Percentiles rank a stretch among this genome's conserved stretches.
Conservation (phyloP, 2,797 vertebrate genomes). For the Enteromius radiatus region DNA sequence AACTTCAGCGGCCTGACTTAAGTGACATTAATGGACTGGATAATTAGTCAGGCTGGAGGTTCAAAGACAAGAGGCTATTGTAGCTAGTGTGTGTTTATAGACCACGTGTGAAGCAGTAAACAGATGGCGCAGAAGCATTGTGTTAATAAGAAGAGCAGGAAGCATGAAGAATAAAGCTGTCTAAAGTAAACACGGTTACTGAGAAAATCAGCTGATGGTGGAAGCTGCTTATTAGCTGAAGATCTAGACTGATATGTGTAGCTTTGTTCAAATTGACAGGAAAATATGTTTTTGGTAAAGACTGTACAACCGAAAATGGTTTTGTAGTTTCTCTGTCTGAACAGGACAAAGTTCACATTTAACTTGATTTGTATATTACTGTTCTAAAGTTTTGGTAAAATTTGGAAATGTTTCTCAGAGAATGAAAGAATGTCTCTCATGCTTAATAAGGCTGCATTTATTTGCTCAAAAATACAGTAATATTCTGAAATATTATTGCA, state of each 20-base stretch:
- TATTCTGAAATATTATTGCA: neutral
- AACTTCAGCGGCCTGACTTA: conserved; percentile 11
- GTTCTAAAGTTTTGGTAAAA: neutral
- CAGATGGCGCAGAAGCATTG: conserved; percentile 46
- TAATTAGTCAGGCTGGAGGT: conserved; percentile 45
- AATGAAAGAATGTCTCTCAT: neutral
- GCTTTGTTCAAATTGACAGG: neutral
- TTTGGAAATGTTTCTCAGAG: neutral
- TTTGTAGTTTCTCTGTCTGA: neutral
- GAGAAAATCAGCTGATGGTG: conserved; percentile 12
- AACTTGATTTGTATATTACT: neutral
- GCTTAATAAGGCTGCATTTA: neutral
- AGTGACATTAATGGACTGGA: conserved; percentile 48
- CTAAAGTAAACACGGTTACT: conserved; percentile 24
- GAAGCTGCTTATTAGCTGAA: neutral
- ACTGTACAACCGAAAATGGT: neutral
- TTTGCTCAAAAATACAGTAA: neutral
- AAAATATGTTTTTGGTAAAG: neutral
- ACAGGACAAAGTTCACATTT: neutral
- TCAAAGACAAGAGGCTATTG: conserved; percentile 28
- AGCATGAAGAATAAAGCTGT: conserved; percentile 39
- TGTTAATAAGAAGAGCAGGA: conserved; percentile 50
- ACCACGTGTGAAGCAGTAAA: conserved; percentile 38
- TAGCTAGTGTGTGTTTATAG: conserved; percentile 35
- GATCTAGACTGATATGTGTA: neutral